Evolutionary conservation across 64 coral and sea anemone genomes (phyloP).

Genomic region (Dendrophyllia cribrosa): DNA sequence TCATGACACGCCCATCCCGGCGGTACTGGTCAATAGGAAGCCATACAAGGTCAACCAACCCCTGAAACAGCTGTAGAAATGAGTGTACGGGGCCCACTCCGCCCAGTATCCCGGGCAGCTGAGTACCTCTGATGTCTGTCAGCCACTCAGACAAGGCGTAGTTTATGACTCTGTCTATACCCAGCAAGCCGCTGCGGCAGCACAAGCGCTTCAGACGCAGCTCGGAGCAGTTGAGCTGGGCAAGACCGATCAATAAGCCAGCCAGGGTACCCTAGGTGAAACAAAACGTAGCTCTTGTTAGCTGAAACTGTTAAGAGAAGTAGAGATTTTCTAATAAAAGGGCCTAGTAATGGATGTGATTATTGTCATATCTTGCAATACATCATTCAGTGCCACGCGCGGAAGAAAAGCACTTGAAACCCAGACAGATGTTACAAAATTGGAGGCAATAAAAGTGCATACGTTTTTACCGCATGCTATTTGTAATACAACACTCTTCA

Average conservation of each 20-base stretch:
- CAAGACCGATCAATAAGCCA: constrained; percentile 91
- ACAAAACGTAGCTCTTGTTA: not conserved
- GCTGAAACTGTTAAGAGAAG: not conserved
- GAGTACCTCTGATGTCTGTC: constrained; percentile 87
- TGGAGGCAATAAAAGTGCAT: too few species aligned
- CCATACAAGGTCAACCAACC: constrained; percentile 94
- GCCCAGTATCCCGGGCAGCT: constrained; percentile 89
- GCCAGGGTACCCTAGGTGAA: constrained; percentile 84
- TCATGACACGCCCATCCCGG: constrained; percentile 95
- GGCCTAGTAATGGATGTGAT: too few species aligned
- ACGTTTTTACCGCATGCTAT: too few species aligned
- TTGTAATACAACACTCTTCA: too few species aligned
- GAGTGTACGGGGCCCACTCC: constrained; percentile 98
- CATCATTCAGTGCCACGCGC: too few species aligned
- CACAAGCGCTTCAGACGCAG: constrained; percentile 89
- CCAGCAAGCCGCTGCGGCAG: constrained; percentile 92
- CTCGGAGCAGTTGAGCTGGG: constrained; percentile 94
- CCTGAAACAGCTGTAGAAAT: constrained; percentile 94
- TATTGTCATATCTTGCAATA: too few species aligned
- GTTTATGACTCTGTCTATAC: constrained; percentile 89
- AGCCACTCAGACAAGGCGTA: constrained; percentile 94
- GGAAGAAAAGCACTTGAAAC: too few species aligned
- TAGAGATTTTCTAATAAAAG: too few species aligned
- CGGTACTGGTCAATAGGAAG: constrained; percentile 97
- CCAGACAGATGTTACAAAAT: too few species aligned